Base-by-base conservation (phyloP, 2,888 invertebrate genomes). In the Serrognathus titanus region DNA sequence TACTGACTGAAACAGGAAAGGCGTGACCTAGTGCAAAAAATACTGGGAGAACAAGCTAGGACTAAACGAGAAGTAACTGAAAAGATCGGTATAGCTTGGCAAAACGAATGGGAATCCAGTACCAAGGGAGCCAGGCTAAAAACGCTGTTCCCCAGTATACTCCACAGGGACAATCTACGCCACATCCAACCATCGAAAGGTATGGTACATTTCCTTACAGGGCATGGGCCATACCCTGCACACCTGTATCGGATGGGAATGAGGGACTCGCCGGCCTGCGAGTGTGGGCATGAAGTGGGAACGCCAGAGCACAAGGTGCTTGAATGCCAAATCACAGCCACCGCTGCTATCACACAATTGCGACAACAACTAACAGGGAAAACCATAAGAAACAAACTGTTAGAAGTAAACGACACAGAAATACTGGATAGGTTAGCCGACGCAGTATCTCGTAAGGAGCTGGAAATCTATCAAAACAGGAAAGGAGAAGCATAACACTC, bases 291-390 rank as follows among this genome's bases (percentile, higher is more conserved):
- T 3, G 43, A 6, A 3, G 12, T 9, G 5, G 55, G 51, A 5
- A 45, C 55, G 10, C 50, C 51, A 2, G 45, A 55, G 5, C 55
- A 55, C 20, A 40, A 20, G 7, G 3, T 55, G 0, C 9, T 55
- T 6, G 51, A 31, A 10, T 54, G 48, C 8, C 48, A 11, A 6
- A 10, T 10, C 1, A 1, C 40, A 13, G 11, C 1, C 3, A 36
- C 38, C 2, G 46, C 35, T 1, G 43, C 46, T 1, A 16, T 16
- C 1, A 16, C 16, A 16, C 16, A 2, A 2, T 2, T 16, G 16
- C 16, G 16, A 16, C 2, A 2, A 16, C 16, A 16, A 16, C 16
- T 16, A 3, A 3, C 16, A 3, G 16, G 16, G 3, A 16, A 16
- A 2, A 16, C 16, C 2, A 16, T 3, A 16, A 16, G 2, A 16